Percentiles rank a stretch among this genome's conserved stretches.
These are phyloP conservation scores for Homarus americanus DNA, from an alignment of 1,140 invertebrate genomes.

Conservation along the genomic window DNA sequence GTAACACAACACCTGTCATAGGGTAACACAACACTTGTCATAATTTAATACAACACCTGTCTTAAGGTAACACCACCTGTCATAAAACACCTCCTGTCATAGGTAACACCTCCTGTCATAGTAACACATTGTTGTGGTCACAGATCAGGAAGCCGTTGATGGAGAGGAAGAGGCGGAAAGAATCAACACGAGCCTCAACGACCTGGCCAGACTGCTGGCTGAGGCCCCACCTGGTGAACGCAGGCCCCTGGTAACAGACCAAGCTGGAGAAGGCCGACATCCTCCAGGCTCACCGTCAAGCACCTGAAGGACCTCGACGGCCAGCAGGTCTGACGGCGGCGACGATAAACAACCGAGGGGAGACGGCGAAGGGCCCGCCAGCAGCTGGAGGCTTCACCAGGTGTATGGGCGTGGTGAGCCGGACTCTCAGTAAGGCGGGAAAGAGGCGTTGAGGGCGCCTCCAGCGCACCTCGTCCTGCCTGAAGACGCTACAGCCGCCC, in stretches of 20 bases:
- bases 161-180: constrained; percentile 83
- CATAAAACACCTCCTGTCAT: background rate
- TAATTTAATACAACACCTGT: background rate
- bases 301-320: constrained; percentile 75
- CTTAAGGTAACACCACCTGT: too few species aligned
- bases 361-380: background rate
- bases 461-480: constrained; percentile 2
- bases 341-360: background rate
- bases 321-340: background rate
- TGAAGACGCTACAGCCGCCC: background rate
- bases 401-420: constrained; percentile 35
- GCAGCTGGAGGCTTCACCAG: constrained; percentile 34
- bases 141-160: constrained; percentile 73
- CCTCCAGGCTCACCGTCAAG: constrained; percentile 96
- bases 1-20: too few species aligned
- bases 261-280: constrained; percentile 98
- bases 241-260: constrained; percentile 89
- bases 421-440: constrained; percentile 18
- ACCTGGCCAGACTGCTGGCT: constrained; percentile 87
- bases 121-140: background rate
- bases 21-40: background rate
- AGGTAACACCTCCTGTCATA: background rate
- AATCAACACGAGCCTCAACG: constrained; percentile 84
- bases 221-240: constrained; percentile 85
- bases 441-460: constrained; percentile 22